Evolutionary conservation across 2,797 vertebrate genomes (phyloP).

Genomic region (Syndactyla subalaris): DNA sequence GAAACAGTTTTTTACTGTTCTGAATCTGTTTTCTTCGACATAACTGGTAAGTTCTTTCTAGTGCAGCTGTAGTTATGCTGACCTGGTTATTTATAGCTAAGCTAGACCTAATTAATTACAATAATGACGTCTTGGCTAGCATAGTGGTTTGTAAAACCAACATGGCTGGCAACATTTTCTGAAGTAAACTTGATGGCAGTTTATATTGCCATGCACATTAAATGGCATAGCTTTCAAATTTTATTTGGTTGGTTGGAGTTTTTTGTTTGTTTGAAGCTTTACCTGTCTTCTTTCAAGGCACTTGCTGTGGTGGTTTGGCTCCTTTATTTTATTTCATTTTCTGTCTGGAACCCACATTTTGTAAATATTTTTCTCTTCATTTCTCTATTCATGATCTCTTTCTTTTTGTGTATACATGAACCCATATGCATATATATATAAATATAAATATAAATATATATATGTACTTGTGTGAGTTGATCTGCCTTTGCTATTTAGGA

Average conservation of each 20-base stretch:
- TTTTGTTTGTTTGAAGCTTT: background rate
- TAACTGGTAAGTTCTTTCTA: background rate
- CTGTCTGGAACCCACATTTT: background rate
- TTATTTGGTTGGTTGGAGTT: rapidly evolving
- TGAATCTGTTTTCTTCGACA: background rate
- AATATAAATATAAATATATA: too few relatives aligned
- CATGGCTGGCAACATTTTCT: background rate
- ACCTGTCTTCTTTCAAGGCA: background rate
- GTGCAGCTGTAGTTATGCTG: background rate
- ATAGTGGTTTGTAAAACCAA: background rate
- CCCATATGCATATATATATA: background rate
- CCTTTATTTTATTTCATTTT: background rate
- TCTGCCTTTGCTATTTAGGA: background rate
- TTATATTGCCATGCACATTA: background rate
- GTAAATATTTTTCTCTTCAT: background rate
- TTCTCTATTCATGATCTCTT: background rate
- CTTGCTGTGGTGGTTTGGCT: background rate
- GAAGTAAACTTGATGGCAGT: background rate
- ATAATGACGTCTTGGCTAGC: background rate
- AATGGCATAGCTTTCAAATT: background rate
- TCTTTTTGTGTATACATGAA: background rate
- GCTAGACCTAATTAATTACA: background rate
- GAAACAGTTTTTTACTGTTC: background rate
- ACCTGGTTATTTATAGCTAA: background rate
- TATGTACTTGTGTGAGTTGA: background rate